These are phyloP conservation scores for Lytechinus variegatus DNA, from an alignment of 35 echinoderm and acorn worm species.

Conservation along the genomic window DNA sequence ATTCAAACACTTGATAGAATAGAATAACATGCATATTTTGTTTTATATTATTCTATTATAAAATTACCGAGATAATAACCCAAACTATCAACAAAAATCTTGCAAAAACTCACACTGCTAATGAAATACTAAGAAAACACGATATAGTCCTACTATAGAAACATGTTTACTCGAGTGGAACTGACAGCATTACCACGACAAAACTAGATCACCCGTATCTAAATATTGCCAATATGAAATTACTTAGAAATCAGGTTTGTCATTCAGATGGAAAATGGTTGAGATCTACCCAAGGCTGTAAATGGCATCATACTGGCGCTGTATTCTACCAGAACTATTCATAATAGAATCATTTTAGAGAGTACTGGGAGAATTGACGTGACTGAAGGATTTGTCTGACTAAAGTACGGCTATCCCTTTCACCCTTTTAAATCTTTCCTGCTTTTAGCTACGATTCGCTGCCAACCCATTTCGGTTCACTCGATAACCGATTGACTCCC, in stretches of 20 bases:
- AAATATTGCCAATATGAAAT: constrained; percentile 14
- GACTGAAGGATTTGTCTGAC: neutral
- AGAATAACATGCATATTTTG: no score
- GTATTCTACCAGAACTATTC: neutral
- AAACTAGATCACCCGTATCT: neutral
- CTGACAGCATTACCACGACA: neutral
- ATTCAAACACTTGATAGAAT: no score
- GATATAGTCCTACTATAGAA: neutral
- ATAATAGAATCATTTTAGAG: constrained; percentile 8
- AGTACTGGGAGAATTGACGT: neutral
- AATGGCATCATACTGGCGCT: neutral
- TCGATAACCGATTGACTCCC: neutral
- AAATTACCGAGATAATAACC: no score
- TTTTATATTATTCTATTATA: no score
- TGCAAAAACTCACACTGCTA: neutral
- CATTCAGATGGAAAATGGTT: neutral
- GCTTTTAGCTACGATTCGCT: neutral
- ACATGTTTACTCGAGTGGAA: neutral
- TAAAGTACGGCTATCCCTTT: constrained; percentile 4
- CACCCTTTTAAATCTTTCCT: neutral
- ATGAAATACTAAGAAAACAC: neutral
- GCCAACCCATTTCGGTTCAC: neutral
- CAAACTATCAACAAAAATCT: no score
- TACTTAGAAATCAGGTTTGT: neutral
- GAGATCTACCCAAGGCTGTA: neutral